These are phyloP conservation scores for Triplophysa bombifrons DNA, from an alignment of 2,797 vertebrate species.

Conservation along the genomic window DNA sequence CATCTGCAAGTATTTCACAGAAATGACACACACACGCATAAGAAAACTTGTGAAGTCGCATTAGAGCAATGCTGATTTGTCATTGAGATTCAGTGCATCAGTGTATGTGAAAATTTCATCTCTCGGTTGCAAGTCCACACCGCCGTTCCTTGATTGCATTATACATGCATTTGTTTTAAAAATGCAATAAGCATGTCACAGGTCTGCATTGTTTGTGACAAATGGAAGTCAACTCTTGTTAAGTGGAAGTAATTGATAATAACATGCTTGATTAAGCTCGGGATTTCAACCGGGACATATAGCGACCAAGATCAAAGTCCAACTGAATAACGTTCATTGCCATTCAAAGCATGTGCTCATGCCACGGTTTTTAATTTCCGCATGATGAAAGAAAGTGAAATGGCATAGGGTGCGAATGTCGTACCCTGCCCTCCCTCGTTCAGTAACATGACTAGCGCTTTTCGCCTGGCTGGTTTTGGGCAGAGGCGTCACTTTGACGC, in stretches of 20 bases:
- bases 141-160: slow-evolving; percentile 43
- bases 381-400: slow-evolving; percentile 57
- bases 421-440: background rate
- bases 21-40: slow-evolving; percentile 27
- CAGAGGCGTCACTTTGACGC: slow-evolving; percentile 57
- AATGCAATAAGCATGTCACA: slow-evolving; percentile 51
- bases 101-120: slow-evolving; percentile 23
- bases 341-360: slow-evolving; percentile 21
- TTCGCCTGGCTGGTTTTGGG: slow-evolving; percentile 44
- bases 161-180: slow-evolving; percentile 42
- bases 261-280: slow-evolving; percentile 63
- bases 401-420: slow-evolving; percentile 1
- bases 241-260: slow-evolving; percentile 63
- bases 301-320: slow-evolving; percentile 37
- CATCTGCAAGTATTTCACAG: slow-evolving; percentile 40
- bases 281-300: slow-evolving; percentile 49
- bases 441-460: slow-evolving; percentile 24
- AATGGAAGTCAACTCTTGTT: slow-evolving; percentile 59
- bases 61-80: slow-evolving; percentile 32
- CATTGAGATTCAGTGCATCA: slow-evolving; percentile 32
- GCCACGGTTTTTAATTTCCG: slow-evolving; percentile 29
- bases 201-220: slow-evolving; percentile 51
- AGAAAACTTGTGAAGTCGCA: slow-evolving; percentile 29
- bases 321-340: slow-evolving; percentile 18
- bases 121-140: slow-evolving; percentile 11